Percentiles rank a stretch among this genome's conserved stretches.
Conservation (phyloP, 2,797 vertebrate species). For the Fratercula arctica region DNA sequence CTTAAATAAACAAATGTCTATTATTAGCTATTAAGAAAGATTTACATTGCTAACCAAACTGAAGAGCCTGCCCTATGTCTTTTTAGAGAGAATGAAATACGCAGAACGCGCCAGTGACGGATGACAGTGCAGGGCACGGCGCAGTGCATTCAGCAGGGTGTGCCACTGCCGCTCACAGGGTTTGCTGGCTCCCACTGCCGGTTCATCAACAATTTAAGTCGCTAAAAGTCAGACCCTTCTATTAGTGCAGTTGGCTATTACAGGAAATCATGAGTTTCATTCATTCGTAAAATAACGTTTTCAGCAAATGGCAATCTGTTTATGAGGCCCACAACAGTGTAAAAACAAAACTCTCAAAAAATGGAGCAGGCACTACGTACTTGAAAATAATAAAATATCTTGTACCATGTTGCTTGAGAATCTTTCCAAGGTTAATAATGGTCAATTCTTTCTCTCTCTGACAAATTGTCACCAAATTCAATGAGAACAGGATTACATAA, state of each 20-base stretch:
- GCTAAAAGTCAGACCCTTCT: not conserved
- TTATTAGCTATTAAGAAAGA: not conserved
- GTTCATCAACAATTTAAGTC: not conserved
- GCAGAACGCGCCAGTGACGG: not conserved
- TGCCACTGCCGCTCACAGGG: not conserved
- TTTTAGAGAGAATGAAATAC: not conserved
- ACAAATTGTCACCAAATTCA: conserved; percentile 8
- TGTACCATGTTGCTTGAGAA: not conserved
- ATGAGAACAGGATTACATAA: not conserved
- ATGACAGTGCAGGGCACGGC: not conserved
- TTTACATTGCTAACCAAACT: not conserved
- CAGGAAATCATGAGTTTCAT: conserved; percentile 11
- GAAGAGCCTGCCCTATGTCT: not conserved
- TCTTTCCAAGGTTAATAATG: not conserved
- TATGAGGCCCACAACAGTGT: not conserved
- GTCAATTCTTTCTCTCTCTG: not conserved
- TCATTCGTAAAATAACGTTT: conserved; percentile 32
- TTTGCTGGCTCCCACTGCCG: not conserved
- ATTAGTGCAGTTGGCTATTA: not conserved
- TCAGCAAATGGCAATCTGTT: conserved; percentile 28
- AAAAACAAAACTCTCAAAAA: conserved; percentile 10
- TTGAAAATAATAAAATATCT: not conserved
- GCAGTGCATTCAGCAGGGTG: not conserved
- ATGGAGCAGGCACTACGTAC: not conserved
- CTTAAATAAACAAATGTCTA: not conserved